Evolutionary conservation across 2,113 vertebrate genomes (phyloP), one percentile per base, ranked within the genome.

Genomic region (Nothobranchius furzeri): DNA sequence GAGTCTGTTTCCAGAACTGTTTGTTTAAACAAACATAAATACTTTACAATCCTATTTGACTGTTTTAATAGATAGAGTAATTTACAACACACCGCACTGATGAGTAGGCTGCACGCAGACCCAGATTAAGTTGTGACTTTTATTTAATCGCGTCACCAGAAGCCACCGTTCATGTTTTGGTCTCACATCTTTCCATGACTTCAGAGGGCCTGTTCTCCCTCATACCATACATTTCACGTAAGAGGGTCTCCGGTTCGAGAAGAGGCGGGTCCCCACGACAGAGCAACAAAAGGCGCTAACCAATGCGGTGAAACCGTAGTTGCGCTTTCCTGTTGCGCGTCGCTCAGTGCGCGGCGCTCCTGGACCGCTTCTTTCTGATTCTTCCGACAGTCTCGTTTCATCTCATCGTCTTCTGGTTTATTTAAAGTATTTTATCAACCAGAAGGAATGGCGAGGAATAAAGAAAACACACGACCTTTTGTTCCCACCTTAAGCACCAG

Each of bases 311-410:
- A 11, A 1, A 24, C 15, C 20, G 20, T 42, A 10, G 30, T 4
- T 30, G 30, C 30, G 30, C 50, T 53, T 68, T 65, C 68, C 64
- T 71, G 52, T 65, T 49, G 55, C 60, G 55, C 60, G 7, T 17
- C 2, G 48, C 9, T 12, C 11, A 4, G 7, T 24, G 15, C 2
- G 15, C 35, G 17, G 30, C 2, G 17, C 40, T 17, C 15, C 25
- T 11, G 1, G 0, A 11, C 24, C 14, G 12, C 15, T 47, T 52
- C 20, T 12, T 7, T 47, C 24, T 9, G 0, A 2, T 12, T 54
- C 12, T 30, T 49, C 45, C 3, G 2, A 12, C 15, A 13, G 14
- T 25, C 3, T 20, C 30, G 35, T 20, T 11, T 4, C 35, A 42
- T 1, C n/a, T 36, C 24, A 14, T 13, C 43, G 7, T 35, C 12